Conservation (phyloP, 2,797 vertebrate genomes). For the Vespertilio murinus region DNA sequence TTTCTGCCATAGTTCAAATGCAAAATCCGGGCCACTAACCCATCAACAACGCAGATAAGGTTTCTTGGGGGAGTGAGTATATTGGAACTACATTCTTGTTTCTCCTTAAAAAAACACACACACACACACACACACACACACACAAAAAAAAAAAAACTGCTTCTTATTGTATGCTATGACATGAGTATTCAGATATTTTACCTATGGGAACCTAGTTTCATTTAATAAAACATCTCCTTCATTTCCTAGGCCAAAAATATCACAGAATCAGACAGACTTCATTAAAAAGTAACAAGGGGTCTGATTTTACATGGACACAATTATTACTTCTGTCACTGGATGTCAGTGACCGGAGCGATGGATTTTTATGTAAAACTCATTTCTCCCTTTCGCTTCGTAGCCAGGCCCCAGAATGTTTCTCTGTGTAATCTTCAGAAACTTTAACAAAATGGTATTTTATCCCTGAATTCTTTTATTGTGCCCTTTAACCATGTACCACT, state of each 20-base stretch:
- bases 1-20: background rate
- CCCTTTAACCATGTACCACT: background rate
- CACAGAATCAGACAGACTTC: constrained; percentile 80
- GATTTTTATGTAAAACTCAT: constrained; percentile 68
- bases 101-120: background rate
- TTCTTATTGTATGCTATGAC: constrained; percentile 16
- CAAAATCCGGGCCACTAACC: background rate
- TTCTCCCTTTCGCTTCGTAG: constrained; percentile 64
- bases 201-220: constrained; percentile 71
- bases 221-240: constrained; percentile 80
- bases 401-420: constrained; percentile 35
- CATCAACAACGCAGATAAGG: background rate
- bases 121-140: too few relatives aligned
- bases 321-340: constrained; percentile 79
- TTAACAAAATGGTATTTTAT: constrained; percentile 20
- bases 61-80: background rate
- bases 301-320: constrained; percentile 79
- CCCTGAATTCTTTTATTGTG: background rate
- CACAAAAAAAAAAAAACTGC: background rate
- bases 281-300: constrained; percentile 81
- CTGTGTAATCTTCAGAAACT: constrained; percentile 61
- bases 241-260: constrained; percentile 80
- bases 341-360: constrained; percentile 71
- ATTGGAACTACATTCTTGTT: background rate
- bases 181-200: constrained; percentile 33